phyloP scores from a whole-genome alignment of 2,888 invertebrate species.

The Drosophila emarginata region DNA sequence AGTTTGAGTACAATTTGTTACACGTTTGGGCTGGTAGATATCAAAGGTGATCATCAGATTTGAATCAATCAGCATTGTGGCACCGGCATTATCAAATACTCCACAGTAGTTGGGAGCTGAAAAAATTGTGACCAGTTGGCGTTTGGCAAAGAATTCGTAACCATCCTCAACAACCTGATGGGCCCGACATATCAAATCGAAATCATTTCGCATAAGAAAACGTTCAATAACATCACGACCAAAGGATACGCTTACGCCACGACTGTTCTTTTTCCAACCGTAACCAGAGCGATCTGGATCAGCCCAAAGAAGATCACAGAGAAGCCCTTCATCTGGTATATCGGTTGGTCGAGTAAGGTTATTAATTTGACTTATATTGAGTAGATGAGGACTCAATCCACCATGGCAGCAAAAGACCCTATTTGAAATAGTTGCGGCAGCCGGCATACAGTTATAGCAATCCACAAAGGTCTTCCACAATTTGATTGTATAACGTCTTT shows the following conservation, averaged over 20 bases:
- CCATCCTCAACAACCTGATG: constrained; percentile 99
- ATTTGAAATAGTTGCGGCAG: constrained; percentile 95
- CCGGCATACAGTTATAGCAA: constrained; percentile 98
- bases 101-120: constrained; percentile 88
- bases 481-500: constrained; percentile 95
- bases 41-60: constrained; percentile 91
- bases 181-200: constrained; percentile 98
- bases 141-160: constrained; percentile 97
- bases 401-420: constrained; percentile 89
- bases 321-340: constrained; percentile 95
- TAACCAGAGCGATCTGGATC: constrained; percentile 96
- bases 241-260: constrained; percentile 98
- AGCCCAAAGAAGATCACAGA: constrained; percentile 98
- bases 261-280: constrained; percentile 99
- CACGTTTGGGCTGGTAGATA: background rate
- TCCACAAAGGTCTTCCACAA: constrained; percentile 99
- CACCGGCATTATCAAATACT: constrained; percentile 86
- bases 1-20: too few relatives aligned
- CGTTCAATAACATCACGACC: constrained; percentile 90
- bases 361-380: constrained; percentile 97
- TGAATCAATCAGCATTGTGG: constrained; percentile 98
- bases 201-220: constrained; percentile 91
- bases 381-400: constrained; percentile 92
- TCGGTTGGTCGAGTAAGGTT: constrained; percentile 98
- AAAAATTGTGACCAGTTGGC: constrained; percentile 93